phyloP scores from a whole-genome alignment of 2,888 invertebrate species.

The Pollenia labialis region DNA sequence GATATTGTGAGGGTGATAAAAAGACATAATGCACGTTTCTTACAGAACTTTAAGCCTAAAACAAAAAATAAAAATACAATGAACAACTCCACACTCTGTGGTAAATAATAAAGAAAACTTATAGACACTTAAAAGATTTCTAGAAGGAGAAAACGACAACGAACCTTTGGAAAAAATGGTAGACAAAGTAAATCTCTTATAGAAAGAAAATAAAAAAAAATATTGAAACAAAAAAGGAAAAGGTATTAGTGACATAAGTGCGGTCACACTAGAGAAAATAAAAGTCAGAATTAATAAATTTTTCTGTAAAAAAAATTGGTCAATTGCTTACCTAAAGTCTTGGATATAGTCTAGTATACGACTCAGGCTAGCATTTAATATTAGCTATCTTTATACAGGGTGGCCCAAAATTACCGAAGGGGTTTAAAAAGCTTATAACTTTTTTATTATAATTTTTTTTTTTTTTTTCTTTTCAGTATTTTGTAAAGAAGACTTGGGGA shows the following conservation, averaged over 20 bases:
- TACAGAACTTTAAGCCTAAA: constrained; percentile 44
- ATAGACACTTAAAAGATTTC: constrained; percentile 59
- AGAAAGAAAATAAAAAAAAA: background rate
- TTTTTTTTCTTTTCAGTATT: no score
- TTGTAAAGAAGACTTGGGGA: no score
- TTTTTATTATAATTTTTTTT: no score
- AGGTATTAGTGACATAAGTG: background rate
- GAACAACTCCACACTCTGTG: background rate
- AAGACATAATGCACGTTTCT: constrained; percentile 69
- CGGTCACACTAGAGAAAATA: constrained; percentile 19
- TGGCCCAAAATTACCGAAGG: no score
- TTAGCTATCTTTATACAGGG: no score
- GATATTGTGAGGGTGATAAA: constrained; percentile 74
- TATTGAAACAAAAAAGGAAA: background rate
- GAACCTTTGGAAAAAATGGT: constrained; percentile 17
- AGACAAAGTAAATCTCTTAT: constrained; percentile 46
- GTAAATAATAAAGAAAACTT: constrained; percentile 46
- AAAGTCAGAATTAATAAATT: no score
- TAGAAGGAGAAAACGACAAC: constrained; percentile 2
- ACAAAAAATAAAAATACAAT: constrained; percentile 24
- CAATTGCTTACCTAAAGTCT: no score
- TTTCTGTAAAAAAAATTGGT: no score
- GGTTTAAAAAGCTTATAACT: no score
- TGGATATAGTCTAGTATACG: no score
- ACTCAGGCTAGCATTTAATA: no score